Evolutionary conservation across 2,797 vertebrate genomes (phyloP).

Genomic region (Heteromormyrus szaboi): DNA sequence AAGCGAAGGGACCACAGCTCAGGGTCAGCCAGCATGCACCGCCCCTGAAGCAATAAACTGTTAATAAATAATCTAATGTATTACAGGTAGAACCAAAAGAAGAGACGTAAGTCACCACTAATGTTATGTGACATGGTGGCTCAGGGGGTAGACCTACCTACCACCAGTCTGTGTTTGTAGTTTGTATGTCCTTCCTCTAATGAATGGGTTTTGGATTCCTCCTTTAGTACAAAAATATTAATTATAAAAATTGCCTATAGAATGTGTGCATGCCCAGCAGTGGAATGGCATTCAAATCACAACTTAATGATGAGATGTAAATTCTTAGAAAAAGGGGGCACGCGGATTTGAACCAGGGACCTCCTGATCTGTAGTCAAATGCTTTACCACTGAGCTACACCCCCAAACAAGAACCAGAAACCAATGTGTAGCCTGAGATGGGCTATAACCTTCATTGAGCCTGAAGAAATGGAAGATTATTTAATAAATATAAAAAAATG

Average conservation of each 20-base stretch:
- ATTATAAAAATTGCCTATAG: background rate
- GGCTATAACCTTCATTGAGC: background rate
- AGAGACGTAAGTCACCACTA: background rate
- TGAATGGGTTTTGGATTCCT: background rate
- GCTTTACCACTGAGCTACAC: slow-evolving; percentile 28
- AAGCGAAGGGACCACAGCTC: background rate
- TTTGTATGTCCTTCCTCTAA: background rate
- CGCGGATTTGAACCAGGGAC: slow-evolving; percentile 28
- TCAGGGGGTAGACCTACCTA: background rate
- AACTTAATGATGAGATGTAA: background rate
- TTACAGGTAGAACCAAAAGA: background rate
- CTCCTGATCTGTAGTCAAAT: slow-evolving; percentile 28
- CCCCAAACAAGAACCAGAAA: rapidly evolving
- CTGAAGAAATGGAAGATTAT: background rate
- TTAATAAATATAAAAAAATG: background rate
- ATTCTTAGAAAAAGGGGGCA: background rate
- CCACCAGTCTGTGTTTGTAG: background rate
- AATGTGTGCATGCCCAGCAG: background rate
- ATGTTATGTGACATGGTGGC: background rate
- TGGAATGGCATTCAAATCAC: background rate
- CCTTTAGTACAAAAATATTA: background rate
- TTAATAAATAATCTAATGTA: background rate
- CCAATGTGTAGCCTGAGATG: background rate
- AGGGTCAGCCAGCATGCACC: background rate
- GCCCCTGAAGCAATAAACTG: background rate